Evolutionary conservation across 2,888 invertebrate genomes (phyloP), one percentile per base, ranked within the genome.

Genomic region (Serrognathus titanus): DNA sequence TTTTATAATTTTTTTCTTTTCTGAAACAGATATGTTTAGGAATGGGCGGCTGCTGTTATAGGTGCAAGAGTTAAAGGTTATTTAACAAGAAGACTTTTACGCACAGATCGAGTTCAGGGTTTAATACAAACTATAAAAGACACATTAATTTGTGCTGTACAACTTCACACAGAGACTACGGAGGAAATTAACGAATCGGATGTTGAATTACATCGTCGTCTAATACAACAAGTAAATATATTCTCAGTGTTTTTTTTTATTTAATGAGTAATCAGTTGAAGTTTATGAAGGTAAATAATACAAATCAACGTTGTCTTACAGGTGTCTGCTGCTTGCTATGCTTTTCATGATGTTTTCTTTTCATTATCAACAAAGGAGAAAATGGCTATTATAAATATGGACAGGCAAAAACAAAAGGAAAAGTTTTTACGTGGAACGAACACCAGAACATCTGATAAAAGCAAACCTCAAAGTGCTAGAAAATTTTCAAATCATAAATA

Each of bases 81-180:
- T 75, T 79, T 96, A 53, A 88, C 89, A 16, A 84, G 96, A 48
- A 83, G 94, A 43, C 80, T 96, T 51, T 84, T 95, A 79, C 83
- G 81, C 66, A 92, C 94, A 0, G 90, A 89, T 67, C 86, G 89
- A 66, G 89, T 95, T 10, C 88, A 90, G 75, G 81, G 82, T 55
- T 82, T 92, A 12, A 90, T 92, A 65, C 85, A 88, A 76, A 91
- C 89, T 3, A 90, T 93, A 64, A 82, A 84, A 72, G 92, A 92
- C 71, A 90, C 91, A 3, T 77, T 91, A 57, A 78, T 88, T 50
- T 89, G 90, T 76, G 90, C 92, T 46, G 78, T 91, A 64, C 85
- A 87, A 70, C 80, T 92, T 69, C 90, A 91, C 64, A 81, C 83
- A 58, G 71, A 71, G 58, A 85, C 83, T 57, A 79, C 80, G 12